Conservation (phyloP, 2,888 invertebrate genomes). For the Tetanocera ferruginea region DNA sequence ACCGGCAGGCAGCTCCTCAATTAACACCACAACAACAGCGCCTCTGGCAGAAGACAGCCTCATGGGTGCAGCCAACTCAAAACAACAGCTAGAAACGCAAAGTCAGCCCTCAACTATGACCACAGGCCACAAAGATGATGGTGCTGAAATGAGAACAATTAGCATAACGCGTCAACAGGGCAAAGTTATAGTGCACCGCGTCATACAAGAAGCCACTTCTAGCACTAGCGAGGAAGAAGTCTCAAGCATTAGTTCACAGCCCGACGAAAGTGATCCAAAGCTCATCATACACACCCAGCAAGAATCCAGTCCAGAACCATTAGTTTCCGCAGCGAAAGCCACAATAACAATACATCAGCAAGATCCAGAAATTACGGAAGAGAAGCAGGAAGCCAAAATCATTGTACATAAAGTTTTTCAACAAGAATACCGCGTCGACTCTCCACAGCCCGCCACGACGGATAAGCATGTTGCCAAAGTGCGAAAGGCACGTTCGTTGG, state of each 20-base stretch:
- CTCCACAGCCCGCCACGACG: slow-evolving; percentile 50
- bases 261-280: background rate
- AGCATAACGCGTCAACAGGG: slow-evolving; percentile 30
- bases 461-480: slow-evolving; percentile 44
- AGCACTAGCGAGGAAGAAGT: slow-evolving; percentile 6
- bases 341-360: slow-evolving; percentile 39
- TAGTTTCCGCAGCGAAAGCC: background rate
- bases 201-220: slow-evolving; percentile 41
- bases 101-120: background rate
- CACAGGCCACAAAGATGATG: background rate
- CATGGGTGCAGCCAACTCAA: slow-evolving; percentile 32
- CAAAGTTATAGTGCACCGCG: slow-evolving; percentile 51
- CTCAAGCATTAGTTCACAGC: background rate
- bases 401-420: slow-evolving; percentile 56
- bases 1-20: background rate
- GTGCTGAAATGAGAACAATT: slow-evolving; percentile 1
- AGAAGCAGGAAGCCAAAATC: slow-evolving; percentile 47
- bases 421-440: slow-evolving; percentile 39
- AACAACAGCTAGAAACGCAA: slow-evolving; percentile 8
- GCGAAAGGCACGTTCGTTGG: background rate
- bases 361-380: background rate
- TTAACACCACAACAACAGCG: background rate
- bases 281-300: background rate
- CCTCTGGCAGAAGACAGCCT: background rate
- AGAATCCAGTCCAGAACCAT: background rate